These are phyloP conservation scores for Odontophorus gujanensis DNA, from an alignment of 2,113 vertebrate species.

Conservation along the genomic window DNA sequence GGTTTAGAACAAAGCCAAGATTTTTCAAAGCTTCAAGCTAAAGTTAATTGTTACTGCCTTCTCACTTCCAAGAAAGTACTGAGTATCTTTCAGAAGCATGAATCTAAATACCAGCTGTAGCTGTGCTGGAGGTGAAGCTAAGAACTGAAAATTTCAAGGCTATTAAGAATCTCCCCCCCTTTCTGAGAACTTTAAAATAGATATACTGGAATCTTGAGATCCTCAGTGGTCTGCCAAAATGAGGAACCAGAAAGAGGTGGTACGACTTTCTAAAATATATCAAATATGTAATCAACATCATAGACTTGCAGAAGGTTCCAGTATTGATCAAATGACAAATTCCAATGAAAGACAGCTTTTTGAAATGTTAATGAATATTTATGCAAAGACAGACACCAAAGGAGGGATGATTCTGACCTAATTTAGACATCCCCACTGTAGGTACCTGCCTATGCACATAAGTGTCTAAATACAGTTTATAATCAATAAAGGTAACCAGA, in stretches of 20 bases:
- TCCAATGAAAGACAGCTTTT: neutral
- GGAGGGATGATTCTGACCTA: neutral
- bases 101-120: neutral
- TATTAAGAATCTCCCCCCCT: neutral
- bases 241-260: neutral
- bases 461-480: neutral
- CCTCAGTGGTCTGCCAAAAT: neutral
- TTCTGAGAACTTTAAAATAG: neutral
- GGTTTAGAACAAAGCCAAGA: neutral
- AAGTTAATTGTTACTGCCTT: neutral
- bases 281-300: neutral
- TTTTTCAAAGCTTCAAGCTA: neutral
- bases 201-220: neutral
- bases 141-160: neutral
- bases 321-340: neutral
- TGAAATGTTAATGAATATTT: neutral
- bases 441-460: accelerated
- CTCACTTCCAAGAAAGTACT: neutral
- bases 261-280: neutral
- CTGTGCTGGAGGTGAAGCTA: neutral
- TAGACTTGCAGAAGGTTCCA: neutral
- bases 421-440: neutral
- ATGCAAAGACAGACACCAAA: neutral
- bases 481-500: neutral
- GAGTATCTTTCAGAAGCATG: neutral